Base-by-base conservation (phyloP, 2,113 vertebrate species). In the Jaculus jaculus region DNA sequence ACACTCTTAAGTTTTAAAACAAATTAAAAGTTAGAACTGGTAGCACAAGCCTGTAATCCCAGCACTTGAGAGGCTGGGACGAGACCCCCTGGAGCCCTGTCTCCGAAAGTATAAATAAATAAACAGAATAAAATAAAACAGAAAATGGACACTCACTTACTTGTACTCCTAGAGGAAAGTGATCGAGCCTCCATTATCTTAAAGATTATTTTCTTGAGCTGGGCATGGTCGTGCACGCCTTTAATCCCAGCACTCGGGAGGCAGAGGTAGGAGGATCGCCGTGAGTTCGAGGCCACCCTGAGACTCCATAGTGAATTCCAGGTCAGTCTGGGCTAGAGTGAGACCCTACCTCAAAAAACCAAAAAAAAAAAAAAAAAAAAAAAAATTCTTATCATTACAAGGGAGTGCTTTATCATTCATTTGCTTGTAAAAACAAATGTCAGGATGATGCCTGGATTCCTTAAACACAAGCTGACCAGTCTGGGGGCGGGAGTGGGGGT, bases 401-500 rank as follows among this genome's bases (percentile, higher is more conserved):
- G 10, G 60, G 47, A 18, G 66, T n/a, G 61, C 60, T 90, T 66
- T 66, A 12, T 71, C 81, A 42, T 54, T 90, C 16, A 32, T 69
- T 68, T 37, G 32, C 91, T 34, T 63, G 26, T 74, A 79, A 85
- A 85, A 90, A 39, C 28, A 16, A 10, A 5, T 80, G 9, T 82
- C 81, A 74, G 60, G 37, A n/a, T 85, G 54, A 79, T 47, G 21
- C 21, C 12, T 71, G 42, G 20, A 16, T 63, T 92, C 69, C 54
- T 58, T 30, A 21, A 54, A 11, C 79, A 68, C 12, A 47, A 5
- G 20, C 15, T 28, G 71, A 42, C 61, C 61, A 32, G 66, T 63
- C 54, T 17, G 15, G 5, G 0, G 32, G n/a, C n/a, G n/a, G n/a
- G n/a, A n/a, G n/a, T n/a, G n/a, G 4, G 1, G 37, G 24, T 51